Evolutionary conservation across 1,140 invertebrate species (phyloP).

Genomic region (Monomorium pharaonis): DNA sequence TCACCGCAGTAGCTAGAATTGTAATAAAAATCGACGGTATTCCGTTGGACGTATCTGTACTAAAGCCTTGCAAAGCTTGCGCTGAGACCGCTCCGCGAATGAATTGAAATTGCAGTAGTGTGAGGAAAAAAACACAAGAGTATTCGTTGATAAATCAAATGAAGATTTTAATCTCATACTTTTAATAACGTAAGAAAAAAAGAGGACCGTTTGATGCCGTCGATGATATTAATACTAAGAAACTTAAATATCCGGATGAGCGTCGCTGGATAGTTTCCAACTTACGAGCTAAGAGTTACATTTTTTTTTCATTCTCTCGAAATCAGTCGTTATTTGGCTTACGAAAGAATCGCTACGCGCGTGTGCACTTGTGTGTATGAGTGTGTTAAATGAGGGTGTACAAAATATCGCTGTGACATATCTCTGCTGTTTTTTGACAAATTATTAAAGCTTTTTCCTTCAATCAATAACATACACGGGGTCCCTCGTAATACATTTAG

Average conservation of each 20-base stretch:
- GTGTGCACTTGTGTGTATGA: not conserved
- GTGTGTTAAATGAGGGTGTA: not conserved
- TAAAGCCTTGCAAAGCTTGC: conserved; percentile 25
- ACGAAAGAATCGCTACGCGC: conserved; percentile 50
- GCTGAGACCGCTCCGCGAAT: not conserved
- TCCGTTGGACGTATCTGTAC: not conserved
- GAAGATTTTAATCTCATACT: conserved; percentile 55
- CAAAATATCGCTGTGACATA: conserved; percentile 17
- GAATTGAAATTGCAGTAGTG: conserved; percentile 8
- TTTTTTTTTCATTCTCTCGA: conserved; percentile 46
- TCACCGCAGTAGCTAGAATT: not conserved
- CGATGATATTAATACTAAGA: conserved; percentile 60
- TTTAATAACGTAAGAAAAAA: conserved; percentile 50
- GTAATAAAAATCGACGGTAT: conserved; percentile 25
- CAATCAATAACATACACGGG: conserved; percentile 34
- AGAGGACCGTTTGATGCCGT: conserved; percentile 40
- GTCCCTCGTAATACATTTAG: conserved; percentile 46
- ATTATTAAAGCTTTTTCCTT: conserved; percentile 40
- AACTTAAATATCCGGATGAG: conserved; percentile 52
- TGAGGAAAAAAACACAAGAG: conserved; percentile 45
- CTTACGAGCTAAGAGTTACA: conserved; percentile 68
- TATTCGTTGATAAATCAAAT: conserved; percentile 57
- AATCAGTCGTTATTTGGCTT: conserved; percentile 79
- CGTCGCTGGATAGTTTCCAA: conserved; percentile 46
- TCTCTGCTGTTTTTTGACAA: not conserved